These are phyloP conservation scores for Campoletis sonorensis DNA, from an alignment of 1,140 invertebrate genomes.

Conservation along the genomic window DNA sequence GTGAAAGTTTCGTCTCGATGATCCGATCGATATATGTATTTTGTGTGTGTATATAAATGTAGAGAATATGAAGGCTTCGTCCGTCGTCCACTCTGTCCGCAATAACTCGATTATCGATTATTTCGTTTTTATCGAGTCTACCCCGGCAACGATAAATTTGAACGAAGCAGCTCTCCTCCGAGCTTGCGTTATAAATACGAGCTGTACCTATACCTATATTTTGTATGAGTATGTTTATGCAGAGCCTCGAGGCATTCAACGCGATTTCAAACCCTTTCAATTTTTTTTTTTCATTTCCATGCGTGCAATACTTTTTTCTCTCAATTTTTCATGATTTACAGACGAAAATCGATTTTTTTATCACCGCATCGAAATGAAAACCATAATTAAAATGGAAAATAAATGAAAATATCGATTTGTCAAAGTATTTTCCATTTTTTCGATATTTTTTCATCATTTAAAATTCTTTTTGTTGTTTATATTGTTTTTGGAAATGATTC, in stretches of 20 bases:
- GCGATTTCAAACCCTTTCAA: not conserved
- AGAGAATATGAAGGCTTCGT: not conserved
- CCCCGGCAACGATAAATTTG: constrained; percentile 13
- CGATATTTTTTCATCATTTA: no score
- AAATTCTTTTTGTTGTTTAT: no score
- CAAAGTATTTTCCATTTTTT: no score
- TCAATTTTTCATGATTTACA: no score
- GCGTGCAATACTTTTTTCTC: not conserved
- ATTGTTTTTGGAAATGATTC: no score
- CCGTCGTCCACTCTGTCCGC: not conserved
- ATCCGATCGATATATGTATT: not conserved
- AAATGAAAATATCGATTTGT: no score
- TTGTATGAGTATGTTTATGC: no score
- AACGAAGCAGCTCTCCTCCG: not conserved
- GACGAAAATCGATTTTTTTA: no score
- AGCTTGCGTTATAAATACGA: not conserved
- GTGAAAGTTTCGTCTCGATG: constrained; percentile 33
- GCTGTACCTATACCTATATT: not conserved
- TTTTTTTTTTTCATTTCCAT: not conserved
- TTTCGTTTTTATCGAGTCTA: constrained; percentile 31
- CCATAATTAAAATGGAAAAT: no score
- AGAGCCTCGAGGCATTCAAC: not conserved
- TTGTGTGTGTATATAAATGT: not conserved
- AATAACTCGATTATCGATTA: constrained; percentile 35
- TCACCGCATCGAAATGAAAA: no score